Base-by-base conservation (phyloP, 2,113 vertebrate species). In the Lontra canadensis region DNA sequence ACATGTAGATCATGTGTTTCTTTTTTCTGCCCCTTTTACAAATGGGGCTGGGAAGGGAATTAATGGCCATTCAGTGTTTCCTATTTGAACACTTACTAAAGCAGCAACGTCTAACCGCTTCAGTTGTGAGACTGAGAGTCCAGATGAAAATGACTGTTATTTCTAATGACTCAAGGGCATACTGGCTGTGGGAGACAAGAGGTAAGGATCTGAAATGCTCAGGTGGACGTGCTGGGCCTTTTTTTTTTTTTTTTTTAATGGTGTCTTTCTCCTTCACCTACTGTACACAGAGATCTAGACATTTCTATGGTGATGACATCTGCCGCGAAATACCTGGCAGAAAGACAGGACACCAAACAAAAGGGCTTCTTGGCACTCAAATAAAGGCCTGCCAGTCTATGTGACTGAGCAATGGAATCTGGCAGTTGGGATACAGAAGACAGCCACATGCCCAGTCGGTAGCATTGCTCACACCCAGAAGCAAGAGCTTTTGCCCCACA, bases 401-500 rank as follows among this genome's bases (percentile, higher is more conserved):
- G 63, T 90, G 84, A 44, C 34, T 0, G 15, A n/a, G 25, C 20
- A 42, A 47, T 44, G n/a, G 29, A 7, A 57, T 23, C 39, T 18
- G 42, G 71, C 21, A 49, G 4, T 3, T 23, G n/a, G 36, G 69
- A 67, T 34, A 6, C 15, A 69, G 55, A 21, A 12, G 36, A 23
- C 18, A 63, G 42, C 85, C 57, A 14, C 12, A 0, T 4, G 10
- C 12, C 59, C 23, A 2, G 0, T 49, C 36, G 23, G 47, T 6
- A 8, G 25, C 8, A 1, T 8, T 4, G 34, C 44, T 25, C 52
- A 26, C 4, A 2, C 14, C 2, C 15, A 47, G 49, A 39, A 20
- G 23, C 34, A 20, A 12, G 18, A 61, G 23, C 18, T 1, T 20
- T 39, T 20, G 18, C 36, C 6, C 14, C 1, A 26, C 20, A 0